Evolutionary conservation across 2,113 vertebrate species (phyloP).

Genomic region (Lipophrys pholis): DNA sequence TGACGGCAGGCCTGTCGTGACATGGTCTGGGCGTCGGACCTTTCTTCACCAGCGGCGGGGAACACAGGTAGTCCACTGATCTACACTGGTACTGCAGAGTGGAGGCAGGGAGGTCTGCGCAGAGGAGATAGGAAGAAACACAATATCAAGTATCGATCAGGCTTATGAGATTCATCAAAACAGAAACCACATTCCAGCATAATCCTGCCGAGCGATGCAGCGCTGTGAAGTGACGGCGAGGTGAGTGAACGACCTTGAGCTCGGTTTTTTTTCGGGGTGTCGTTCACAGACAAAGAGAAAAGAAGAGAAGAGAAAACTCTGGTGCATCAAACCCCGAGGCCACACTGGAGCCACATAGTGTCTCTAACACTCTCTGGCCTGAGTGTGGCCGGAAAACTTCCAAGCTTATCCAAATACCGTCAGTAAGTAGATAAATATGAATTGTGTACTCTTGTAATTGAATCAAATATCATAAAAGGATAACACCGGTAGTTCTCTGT

Average conservation of each 20-base stretch:
- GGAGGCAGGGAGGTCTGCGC: conserved; percentile 80
- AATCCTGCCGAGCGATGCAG: conserved; percentile 24
- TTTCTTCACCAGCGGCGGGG: conserved; percentile 78
- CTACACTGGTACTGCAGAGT: conserved; percentile 82
- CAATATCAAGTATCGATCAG: conserved; percentile 27
- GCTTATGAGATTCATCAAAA: conserved; percentile 19
- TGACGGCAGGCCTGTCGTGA: conserved; percentile 80
- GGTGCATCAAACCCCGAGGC: conserved; percentile 51
- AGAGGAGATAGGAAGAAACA: conserved; percentile 27
- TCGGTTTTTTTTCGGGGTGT: conserved; percentile 30
- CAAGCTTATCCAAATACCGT: conserved; percentile 34
- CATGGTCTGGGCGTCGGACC: conserved; percentile 73
- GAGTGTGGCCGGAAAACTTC: conserved; percentile 34
- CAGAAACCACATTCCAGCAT: not conserved
- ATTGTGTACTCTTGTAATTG: too few relatives aligned
- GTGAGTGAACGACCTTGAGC: conserved; percentile 58
- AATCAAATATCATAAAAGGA: not conserved
- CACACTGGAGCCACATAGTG: conserved; percentile 34
- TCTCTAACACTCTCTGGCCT: conserved; percentile 19
- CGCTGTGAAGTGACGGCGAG: not conserved
- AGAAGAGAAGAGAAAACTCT: conserved; percentile 27
- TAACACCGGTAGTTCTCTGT: not conserved
- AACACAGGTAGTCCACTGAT: conserved; percentile 67
- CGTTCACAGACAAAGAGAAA: conserved; percentile 14
- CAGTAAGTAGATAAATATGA: not conserved